phyloP scores from a whole-genome alignment of 2,797 vertebrate species.

The Lutra lutra region DNA sequence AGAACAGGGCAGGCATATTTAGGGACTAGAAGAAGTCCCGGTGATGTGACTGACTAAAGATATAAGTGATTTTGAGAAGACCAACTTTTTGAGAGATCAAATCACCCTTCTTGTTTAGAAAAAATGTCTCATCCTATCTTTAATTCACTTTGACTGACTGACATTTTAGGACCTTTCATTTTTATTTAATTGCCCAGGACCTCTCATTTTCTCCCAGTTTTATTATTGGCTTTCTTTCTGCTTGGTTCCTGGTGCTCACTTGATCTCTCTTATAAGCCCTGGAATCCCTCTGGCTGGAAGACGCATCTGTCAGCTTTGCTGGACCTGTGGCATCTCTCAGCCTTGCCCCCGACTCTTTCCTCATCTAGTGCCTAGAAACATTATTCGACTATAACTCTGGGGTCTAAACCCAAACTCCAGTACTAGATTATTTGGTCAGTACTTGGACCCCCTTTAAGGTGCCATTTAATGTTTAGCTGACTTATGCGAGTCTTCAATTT shows the following conservation, averaged over 20 bases:
- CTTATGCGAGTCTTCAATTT: background rate
- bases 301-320: background rate
- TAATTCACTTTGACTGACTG: background rate
- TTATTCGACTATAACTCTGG: background rate
- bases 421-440: background rate
- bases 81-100: background rate
- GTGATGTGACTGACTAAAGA: background rate
- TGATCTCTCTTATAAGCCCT: background rate
- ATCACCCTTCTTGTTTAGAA: background rate
- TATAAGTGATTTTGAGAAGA: background rate
- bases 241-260: background rate
- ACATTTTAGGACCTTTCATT: slow-evolving; percentile 4
- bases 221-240: background rate
- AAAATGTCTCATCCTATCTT: background rate
- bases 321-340: background rate
- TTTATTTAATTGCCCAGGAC: background rate
- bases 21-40: background rate
- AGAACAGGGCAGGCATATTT: background rate
- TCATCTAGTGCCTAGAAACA: background rate
- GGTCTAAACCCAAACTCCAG: background rate
- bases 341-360: background rate
- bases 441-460: background rate
- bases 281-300: background rate
- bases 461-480: background rate
- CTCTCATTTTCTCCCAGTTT: background rate